Conservation (phyloP, 2,113 vertebrate species). For the Nibea albiflora region DNA sequence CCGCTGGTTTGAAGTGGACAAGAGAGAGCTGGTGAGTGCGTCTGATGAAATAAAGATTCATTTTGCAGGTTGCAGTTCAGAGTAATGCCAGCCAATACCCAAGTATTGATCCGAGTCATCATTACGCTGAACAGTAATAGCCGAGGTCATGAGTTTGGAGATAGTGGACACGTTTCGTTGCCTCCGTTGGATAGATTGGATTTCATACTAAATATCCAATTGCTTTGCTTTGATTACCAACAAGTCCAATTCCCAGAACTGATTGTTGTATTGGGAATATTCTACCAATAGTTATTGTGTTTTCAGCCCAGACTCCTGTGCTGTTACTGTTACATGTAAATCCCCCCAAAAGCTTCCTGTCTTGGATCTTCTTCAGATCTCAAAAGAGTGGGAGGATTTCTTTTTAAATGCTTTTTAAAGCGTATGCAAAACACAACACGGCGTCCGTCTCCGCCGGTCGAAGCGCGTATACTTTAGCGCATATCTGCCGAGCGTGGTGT, state of each 20-base stretch:
- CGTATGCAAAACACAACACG: constrained; percentile 33
- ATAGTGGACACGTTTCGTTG: constrained; percentile 37
- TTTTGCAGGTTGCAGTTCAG: constrained; percentile 40
- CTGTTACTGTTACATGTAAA: constrained; percentile 21
- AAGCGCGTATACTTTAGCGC: constrained; percentile 31
- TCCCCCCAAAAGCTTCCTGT: constrained; percentile 28
- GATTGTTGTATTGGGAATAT: constrained; percentile 11
- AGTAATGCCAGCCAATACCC: constrained; percentile 15
- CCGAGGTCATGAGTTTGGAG: constrained; percentile 37
- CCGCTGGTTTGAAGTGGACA: constrained; percentile 99
- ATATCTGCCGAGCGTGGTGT: constrained; percentile 54
- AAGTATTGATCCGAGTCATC: constrained; percentile 54
- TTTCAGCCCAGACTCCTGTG: constrained; percentile 9
- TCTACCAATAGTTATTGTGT: background rate
- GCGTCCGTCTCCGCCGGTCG: constrained; percentile 24
- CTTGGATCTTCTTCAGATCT: constrained; percentile 28
- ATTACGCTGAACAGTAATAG: constrained; percentile 48
- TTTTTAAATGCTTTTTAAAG: constrained; percentile 27
- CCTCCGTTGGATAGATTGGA: background rate
- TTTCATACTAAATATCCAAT: constrained; percentile 17
- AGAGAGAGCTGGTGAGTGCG: constrained; percentile 94
- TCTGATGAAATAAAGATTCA: constrained; percentile 28
- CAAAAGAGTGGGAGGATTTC: constrained; percentile 39
- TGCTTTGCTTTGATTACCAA: constrained; percentile 32
- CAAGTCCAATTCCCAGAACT: background rate